phyloP scores from a whole-genome alignment of 2,113 vertebrate genomes.

The Butastur rufipennis region DNA sequence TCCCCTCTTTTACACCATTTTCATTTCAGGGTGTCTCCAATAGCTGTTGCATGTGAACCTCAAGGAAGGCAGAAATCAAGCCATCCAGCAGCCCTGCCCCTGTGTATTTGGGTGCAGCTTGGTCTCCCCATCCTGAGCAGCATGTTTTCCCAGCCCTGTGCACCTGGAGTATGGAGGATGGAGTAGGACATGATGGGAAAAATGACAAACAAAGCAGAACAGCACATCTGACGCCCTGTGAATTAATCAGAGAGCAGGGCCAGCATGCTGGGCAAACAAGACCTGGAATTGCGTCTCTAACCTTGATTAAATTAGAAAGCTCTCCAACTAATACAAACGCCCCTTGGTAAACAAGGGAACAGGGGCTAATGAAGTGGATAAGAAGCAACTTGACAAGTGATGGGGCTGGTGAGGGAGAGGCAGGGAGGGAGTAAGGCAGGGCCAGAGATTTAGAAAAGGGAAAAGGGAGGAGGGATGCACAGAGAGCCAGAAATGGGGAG shows the following conservation, averaged over 20 bases:
- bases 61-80: background rate
- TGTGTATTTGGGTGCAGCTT: fast-evolving
- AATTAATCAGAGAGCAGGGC: constrained; percentile 80
- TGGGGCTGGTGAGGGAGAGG: background rate
- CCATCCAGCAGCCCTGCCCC: background rate
- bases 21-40: background rate
- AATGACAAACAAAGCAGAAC: constrained; percentile 84
- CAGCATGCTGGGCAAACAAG: constrained; percentile 75
- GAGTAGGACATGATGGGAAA: background rate
- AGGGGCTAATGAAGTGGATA: background rate
- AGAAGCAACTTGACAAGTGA: background rate
- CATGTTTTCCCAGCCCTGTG: background rate
- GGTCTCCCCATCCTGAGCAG: background rate
- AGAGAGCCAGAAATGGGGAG: background rate
- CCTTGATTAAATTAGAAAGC: constrained; percentile 81
- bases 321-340: constrained; percentile 55
- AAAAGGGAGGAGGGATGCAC: background rate
- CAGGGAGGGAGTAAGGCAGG: background rate
- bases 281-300: constrained; percentile 68
- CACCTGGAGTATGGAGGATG: background rate
- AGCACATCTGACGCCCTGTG: constrained; percentile 75
- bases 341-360: constrained; percentile 25
- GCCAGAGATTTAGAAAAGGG: background rate
- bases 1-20: background rate
- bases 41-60: background rate